Conservation (phyloP, 2,113 vertebrate species). For the Oreocharis arfaki region DNA sequence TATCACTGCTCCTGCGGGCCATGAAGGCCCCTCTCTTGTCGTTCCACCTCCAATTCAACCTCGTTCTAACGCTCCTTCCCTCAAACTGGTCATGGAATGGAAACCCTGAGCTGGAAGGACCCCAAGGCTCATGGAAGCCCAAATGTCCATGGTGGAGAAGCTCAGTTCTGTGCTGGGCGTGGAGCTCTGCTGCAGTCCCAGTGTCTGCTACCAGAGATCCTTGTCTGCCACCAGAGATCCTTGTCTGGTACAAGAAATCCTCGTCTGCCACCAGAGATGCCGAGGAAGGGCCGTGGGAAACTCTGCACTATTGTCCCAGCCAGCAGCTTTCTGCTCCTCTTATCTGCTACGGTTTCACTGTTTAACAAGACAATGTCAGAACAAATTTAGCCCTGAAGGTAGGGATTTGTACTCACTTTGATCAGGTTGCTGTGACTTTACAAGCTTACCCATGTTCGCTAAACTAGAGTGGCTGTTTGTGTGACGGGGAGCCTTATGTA, state of each 20-base stretch:
- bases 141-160: neutral
- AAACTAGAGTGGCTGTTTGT: neutral
- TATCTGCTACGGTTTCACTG: slow-evolving; percentile 42
- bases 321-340: slow-evolving; percentile 27
- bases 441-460: slow-evolving; percentile 16
- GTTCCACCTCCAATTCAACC: neutral
- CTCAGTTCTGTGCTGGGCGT: neutral
- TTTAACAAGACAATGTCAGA: slow-evolving; percentile 43
- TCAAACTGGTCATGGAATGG: neutral
- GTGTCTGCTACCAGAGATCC: neutral
- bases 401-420: slow-evolving; percentile 29
- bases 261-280: neutral
- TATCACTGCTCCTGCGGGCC: neutral
- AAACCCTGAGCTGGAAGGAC: neutral
- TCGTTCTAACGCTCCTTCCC: neutral
- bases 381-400: slow-evolving; percentile 40
- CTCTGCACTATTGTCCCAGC: slow-evolving; percentile 34
- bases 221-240: neutral
- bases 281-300: slow-evolving; percentile 27
- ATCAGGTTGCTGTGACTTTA: slow-evolving; percentile 44
- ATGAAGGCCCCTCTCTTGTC: neutral
- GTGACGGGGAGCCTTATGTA: neutral
- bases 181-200: neutral
- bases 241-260: neutral
- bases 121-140: neutral